Evolutionary conservation across 2,888 invertebrate species (phyloP), one percentile per base, ranked within the genome.

Genomic region (Smittia aterrima): DNA sequence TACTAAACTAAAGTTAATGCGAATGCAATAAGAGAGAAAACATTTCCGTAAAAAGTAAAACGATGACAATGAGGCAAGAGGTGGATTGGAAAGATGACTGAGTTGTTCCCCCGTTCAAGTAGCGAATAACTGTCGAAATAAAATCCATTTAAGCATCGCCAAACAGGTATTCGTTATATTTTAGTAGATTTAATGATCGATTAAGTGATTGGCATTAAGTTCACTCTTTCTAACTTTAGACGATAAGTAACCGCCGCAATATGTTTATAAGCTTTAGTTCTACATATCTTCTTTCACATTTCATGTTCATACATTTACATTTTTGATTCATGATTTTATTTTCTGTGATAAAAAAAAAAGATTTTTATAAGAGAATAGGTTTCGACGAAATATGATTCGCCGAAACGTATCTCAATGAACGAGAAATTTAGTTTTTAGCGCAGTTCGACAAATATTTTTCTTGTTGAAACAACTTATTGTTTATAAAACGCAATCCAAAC

Each of bases 111-210:
- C 32, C 32, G 32, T 32, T 20, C 18, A 58, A 24, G 47, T 47
- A 67, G 47, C 22, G 47, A 70, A 70, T 70, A 72, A 72, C 58
- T 72, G 38, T 62, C 27, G 64, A 27, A 18, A 58, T 58, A 7
- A 58, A 18, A 58, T 58, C 27, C 25, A 64, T 70, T 54, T 70
- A 24, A 70, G 70, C 70, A 70, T 53, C 70, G 64, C 53, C 70
- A 58, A 53, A 20, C 68, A 72, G 72, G 72, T 72, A 72, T 72
- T 72, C 72, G 72, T 72, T 72, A 62, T 72, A 72, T 72, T 72
- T 72, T 72, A 38, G 58, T 72, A 72, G 53, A 20, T 20, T n/a
- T 22, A 20, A 58, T 22, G 24, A 58, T 6, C 53, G 16, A 22
- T 58, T 24, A 47, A 47, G 22, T 24, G 18, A 58, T 58, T 24